Base-by-base conservation (phyloP, 2,797 vertebrate species). In the Erethizon dorsatum region DNA sequence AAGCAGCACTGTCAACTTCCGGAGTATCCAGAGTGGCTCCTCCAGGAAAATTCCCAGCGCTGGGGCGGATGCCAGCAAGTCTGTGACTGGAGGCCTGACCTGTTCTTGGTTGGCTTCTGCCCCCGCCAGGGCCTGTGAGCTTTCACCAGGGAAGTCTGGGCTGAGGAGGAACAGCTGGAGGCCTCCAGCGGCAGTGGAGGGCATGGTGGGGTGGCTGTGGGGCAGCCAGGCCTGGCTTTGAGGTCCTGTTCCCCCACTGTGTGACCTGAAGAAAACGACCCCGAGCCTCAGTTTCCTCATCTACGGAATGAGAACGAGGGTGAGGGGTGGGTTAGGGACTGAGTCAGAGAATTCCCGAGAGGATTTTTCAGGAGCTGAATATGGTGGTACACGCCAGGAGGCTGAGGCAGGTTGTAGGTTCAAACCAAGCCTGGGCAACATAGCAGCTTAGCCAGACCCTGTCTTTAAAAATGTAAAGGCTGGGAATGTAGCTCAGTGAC, bases 41-140 rank as follows among this genome's bases (percentile, higher is more conserved):
- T 63, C 41, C 83, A 37, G 57, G n/a, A n/a, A 71, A 89, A 67
- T 11, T 22, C 50, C 12, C 52, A 52, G 85, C 11, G 31, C 0
- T 1, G 13, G 26, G 37, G 69, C 17, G 0, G 18, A 69, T 8
- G 61, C 61, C 86, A 92, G 50, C 20, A 0, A 13, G 20, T 57
- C 82, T 93, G 37, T 87, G 93, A 45, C 54, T n/a, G 50, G 84
- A 65, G 96, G 47, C 88, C 83, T 83, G n/a, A 45, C 1, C 11
- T 2, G 37, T 78, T 65, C 77, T 65, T 6, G 22, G 57, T 24
- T 6, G 2, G 33, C 33, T 20, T 54, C 47, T 2, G 54, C 18
- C 11, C 13, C 67, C 2, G 1, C 10, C 0, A 2, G 47, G 54
- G 54, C 37, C n/a, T 26, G n/a, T 20, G 83, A 56, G 1, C 26